Evolutionary conservation across 2,888 invertebrate species (phyloP), one percentile per base, ranked within the genome.

Genomic region (Drosophila diplacantha): DNA sequence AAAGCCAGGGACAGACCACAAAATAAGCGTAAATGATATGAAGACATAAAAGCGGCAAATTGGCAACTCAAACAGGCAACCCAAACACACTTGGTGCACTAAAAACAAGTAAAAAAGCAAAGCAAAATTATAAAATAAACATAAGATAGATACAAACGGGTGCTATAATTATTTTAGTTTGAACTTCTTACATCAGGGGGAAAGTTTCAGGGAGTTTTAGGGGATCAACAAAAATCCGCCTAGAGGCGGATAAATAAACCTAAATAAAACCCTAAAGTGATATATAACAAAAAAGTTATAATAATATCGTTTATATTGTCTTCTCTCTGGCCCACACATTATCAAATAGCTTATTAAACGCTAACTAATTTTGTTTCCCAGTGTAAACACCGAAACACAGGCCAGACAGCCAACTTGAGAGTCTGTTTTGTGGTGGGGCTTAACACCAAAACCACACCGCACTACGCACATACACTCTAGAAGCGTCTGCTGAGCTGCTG

Each of bases 31-130:
- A 63, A 69, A 74, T 72, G 71, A 74, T 75, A 82, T 77, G 66
- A 75, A 77, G 81, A 81, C 68, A 68, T 78, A 73, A 51, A 58
- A 66, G 69, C 71, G 70, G 62, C 72, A 78, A 81, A 78, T 75
- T 75, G 81, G 66, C 55, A 54, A 54, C 37, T 24, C 35, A 61
- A 62, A 62, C 46, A 24, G 50, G 49, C 34, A 24, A 29, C n/a
- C 53, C 50, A 35, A 24, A 41, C 34, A 47, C 20, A 14, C 16
- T 7, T n/a, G 20, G 12, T 26, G 47, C 47, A 66, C 26, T 26
- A 8, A 39, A 7, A 50, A 24, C 37, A 35, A 35, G 7, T 7
- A 3, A 11, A 7, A 38, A 14, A 20, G 2, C 1, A 7, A 7
- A 14, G 6, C 1, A 20, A 20, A 7, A 12, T 12, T 5, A 20